phyloP scores from a whole-genome alignment of 1,140 invertebrate genomes.

The Dinoponera quadriceps region DNA sequence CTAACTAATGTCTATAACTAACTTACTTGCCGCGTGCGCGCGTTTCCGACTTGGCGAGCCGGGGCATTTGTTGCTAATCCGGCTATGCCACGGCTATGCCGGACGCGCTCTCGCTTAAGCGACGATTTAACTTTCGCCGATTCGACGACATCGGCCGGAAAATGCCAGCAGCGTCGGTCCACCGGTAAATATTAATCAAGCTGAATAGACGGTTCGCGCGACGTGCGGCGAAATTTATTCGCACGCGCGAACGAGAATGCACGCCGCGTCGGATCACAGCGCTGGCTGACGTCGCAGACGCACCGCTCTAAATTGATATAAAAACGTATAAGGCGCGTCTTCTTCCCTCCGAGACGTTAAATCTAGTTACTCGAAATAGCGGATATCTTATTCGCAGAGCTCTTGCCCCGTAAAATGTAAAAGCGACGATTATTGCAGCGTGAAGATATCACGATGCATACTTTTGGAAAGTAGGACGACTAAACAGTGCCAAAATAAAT shows the following conservation, averaged over 20 bases:
- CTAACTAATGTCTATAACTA: constrained; percentile 53
- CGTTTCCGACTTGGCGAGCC: constrained; percentile 20
- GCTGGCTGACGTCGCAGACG: no score
- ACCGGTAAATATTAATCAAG: constrained; percentile 35
- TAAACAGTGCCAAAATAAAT: constrained; percentile 17
- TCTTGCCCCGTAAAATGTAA: not conserved
- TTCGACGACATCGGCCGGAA: constrained; percentile 5
- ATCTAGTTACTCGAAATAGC: not conserved
- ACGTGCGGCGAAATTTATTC: no score
- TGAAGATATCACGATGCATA: not conserved
- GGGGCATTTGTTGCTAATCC: constrained; percentile 28
- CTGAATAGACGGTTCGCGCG: not conserved
- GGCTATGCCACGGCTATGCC: not conserved
- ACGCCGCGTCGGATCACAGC: no score
- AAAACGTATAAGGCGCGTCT: no score
- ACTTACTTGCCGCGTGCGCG: constrained; percentile 33
- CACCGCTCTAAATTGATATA: no score
- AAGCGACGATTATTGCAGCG: not conserved
- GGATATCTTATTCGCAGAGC: not conserved
- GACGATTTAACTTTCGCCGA: constrained; percentile 31
- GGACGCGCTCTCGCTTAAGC: not conserved
- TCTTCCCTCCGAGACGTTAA: not conserved
- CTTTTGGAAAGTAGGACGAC: not conserved
- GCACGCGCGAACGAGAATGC: no score
- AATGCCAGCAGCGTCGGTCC: not conserved